phyloP scores from a whole-genome alignment of 2,888 invertebrate species.

The Chrysina gloriosa region DNA sequence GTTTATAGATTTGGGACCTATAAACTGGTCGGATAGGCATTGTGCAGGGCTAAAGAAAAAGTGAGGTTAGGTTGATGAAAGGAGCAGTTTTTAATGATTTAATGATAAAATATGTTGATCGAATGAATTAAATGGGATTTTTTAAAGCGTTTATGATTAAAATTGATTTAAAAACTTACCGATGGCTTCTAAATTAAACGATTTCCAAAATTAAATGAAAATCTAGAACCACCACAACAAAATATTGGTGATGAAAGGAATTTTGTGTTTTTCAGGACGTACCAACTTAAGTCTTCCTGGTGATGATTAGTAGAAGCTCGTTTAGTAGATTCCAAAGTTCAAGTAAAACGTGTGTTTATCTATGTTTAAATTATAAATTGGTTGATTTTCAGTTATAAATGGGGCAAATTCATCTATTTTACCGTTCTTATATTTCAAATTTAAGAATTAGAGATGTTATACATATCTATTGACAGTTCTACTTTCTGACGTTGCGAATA shows the following conservation, averaged over 20 bases:
- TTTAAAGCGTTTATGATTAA: too few species aligned
- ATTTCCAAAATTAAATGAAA: conserved; percentile 41
- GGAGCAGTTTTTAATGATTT: background rate
- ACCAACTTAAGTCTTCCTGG: conserved; percentile 30
- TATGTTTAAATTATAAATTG: too few species aligned
- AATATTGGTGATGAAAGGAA: conserved; percentile 42
- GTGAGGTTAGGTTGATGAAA: conserved; percentile 20
- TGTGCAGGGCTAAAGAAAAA: conserved; percentile 63
- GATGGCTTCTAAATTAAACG: conserved; percentile 51
- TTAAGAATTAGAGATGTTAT: too few species aligned
- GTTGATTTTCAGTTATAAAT: too few species aligned
- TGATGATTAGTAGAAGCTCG: too few species aligned
- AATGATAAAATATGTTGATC: background rate
- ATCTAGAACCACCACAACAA: conserved; percentile 31
- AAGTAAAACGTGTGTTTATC: too few species aligned
- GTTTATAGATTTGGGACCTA: conserved; percentile 87
- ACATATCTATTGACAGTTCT: too few species aligned
- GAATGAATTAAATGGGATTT: too few species aligned
- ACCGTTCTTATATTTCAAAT: too few species aligned
- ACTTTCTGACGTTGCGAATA: too few species aligned
- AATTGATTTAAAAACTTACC: conserved; percentile 54
- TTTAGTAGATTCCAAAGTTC: too few species aligned
- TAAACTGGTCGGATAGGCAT: conserved; percentile 93
- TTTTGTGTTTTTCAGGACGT: conserved; percentile 13
- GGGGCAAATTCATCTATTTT: too few species aligned